Conservation (phyloP, 2,888 invertebrate genomes). For the Cremastinae sp. region DNA sequence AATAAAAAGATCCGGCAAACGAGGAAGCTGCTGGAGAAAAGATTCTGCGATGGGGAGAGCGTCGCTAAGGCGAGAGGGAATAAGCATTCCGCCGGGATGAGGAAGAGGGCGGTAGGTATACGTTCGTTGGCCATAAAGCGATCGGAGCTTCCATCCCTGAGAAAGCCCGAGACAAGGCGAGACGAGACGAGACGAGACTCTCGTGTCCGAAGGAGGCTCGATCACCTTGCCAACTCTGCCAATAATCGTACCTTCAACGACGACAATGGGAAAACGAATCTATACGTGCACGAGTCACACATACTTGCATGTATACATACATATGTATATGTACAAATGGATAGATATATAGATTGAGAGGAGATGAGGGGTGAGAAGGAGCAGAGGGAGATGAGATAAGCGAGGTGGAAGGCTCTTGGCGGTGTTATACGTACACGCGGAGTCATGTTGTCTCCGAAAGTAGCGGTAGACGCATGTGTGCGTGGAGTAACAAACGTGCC, state of each 20-base stretch:
- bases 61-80: slow-evolving; percentile 49
- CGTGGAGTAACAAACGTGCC: not conserved
- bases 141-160: slow-evolving; percentile 5
- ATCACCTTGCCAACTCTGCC: slow-evolving; percentile 15
- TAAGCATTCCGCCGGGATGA: slow-evolving; percentile 1
- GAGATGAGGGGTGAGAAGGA: slow-evolving; percentile 33
- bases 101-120: not conserved
- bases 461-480: not conserved
- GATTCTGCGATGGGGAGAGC: slow-evolving; percentile 43
- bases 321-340: not conserved
- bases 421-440: slow-evolving; percentile 1
- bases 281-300: not conserved
- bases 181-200: slow-evolving; percentile 7
- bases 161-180: slow-evolving; percentile 7
- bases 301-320: slow-evolving; percentile 1
- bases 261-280: too few relatives aligned
- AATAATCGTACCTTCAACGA: slow-evolving; percentile 14
- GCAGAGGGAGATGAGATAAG: slow-evolving; percentile 14
- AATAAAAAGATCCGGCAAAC: slow-evolving; percentile 46
- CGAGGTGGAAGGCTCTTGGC: slow-evolving; percentile 46
- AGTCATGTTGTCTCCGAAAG: too few relatives aligned
- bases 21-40: slow-evolving; percentile 30
- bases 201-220: slow-evolving; percentile 23
- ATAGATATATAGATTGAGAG: slow-evolving; percentile 17
- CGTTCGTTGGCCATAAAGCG: slow-evolving; percentile 26